Percentiles rank a stretch among this genome's conserved stretches.
Conservation (phyloP, 2,113 vertebrate genomes). For the Eptatretus burgeri region DNA sequence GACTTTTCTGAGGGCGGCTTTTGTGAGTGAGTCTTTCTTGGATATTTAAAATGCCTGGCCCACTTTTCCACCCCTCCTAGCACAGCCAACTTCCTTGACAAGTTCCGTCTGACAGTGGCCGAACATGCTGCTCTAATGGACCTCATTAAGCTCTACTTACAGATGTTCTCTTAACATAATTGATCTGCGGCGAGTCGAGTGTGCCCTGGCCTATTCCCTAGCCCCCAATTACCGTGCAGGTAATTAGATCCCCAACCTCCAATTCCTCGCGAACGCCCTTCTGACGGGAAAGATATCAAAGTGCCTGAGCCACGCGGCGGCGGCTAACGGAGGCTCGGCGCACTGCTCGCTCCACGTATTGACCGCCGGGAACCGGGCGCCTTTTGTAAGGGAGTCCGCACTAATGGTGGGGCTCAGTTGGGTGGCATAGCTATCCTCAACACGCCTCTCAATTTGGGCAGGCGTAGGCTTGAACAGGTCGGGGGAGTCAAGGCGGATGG, state of each 20-base stretch:
- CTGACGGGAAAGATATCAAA: slow-evolving; percentile 99
- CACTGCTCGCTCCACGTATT: not conserved
- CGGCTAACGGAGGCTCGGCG: slow-evolving; percentile 10
- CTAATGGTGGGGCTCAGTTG: not conserved
- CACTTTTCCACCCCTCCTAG: slow-evolving; percentile 25
- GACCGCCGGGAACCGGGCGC: slow-evolving; percentile 14
- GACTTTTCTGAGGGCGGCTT: too few relatives aligned
- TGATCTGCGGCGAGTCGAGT: slow-evolving; percentile 99
- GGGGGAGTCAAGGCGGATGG: not conserved
- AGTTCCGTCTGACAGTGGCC: slow-evolving; percentile 88
- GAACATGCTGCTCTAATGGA: slow-evolving; percentile 99
- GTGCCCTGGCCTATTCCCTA: slow-evolving; percentile 99
- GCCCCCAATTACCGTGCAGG: slow-evolving; percentile 98
- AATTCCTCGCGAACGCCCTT: slow-evolving; percentile 99
- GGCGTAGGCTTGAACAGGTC: not conserved
- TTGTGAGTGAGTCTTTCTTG: too few relatives aligned
- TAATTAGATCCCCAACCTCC: slow-evolving; percentile 99
- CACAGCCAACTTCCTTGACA: slow-evolving; percentile 52
- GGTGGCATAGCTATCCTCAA: too few relatives aligned
- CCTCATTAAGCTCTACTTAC: slow-evolving; percentile 99
- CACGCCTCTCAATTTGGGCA: too few relatives aligned
- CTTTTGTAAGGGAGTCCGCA: slow-evolving; percentile 35
- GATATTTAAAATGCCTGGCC: slow-evolving; percentile 12
- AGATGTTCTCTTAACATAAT: slow-evolving; percentile 99
- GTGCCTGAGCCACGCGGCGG: slow-evolving; percentile 98